A percentile compares a stretch with the other conserved stretches of the same genome.
These are phyloP conservation scores for Iselma pallidipennis DNA, from an alignment of 2,888 invertebrate genomes.

Conservation along the genomic window DNA sequence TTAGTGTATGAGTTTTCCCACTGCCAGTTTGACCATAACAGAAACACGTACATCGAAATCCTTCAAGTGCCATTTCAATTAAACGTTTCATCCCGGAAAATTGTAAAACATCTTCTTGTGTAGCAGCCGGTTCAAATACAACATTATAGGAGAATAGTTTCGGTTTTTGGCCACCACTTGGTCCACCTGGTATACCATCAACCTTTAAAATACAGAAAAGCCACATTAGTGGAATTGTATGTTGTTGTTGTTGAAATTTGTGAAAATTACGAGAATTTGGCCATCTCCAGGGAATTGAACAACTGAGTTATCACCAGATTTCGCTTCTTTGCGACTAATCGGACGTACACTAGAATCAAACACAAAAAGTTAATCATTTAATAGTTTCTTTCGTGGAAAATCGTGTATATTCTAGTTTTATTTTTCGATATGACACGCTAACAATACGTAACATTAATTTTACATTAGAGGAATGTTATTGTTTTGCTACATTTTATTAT, in stretches of 20 bases:
- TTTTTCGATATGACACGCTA: background rate
- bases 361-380: no score
- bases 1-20: slow-evolving; percentile 94
- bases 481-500: no score
- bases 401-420: background rate
- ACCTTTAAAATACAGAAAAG: slow-evolving; percentile 48
- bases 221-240: slow-evolving; percentile 2
- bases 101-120: slow-evolving; percentile 82
- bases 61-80: slow-evolving; percentile 92
- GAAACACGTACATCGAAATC: slow-evolving; percentile 91
- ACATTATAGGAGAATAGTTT: slow-evolving; percentile 94
- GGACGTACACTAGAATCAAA: slow-evolving; percentile 83
- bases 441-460: background rate
- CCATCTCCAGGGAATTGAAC: slow-evolving; percentile 89
- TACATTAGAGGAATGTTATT: background rate
- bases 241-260: slow-evolving; percentile 3
- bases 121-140: slow-evolving; percentile 90
- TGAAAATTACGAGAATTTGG: slow-evolving; percentile 67
- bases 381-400: background rate
- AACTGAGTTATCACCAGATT: slow-evolving; percentile 68
- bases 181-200: slow-evolving; percentile 57
- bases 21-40: slow-evolving; percentile 98
- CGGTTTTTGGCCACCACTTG: slow-evolving; percentile 68
- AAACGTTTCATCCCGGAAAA: slow-evolving; percentile 89
- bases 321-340: slow-evolving; percentile 73